Percentiles rank a stretch among this genome's conserved stretches.
Conservation (phyloP, 2,113 vertebrate species). For the Anthoscopus minutus region DNA sequence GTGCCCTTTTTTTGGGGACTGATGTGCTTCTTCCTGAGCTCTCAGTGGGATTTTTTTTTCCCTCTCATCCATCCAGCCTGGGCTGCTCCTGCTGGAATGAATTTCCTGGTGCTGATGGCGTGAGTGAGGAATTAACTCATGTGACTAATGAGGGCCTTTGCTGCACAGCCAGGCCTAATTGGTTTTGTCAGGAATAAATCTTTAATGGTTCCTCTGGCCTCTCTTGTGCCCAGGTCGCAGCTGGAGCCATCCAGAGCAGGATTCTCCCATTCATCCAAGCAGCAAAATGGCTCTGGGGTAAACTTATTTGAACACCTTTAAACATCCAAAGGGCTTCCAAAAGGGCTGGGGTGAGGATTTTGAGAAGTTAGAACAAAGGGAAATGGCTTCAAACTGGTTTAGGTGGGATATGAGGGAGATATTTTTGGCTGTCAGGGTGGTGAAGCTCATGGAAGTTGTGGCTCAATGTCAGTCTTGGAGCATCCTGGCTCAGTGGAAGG, state of each 20-base stretch:
- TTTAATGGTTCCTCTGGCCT: not conserved
- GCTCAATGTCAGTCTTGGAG: fast-evolving
- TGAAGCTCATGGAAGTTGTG: not conserved
- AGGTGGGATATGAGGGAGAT: not conserved
- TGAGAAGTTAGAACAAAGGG: not conserved
- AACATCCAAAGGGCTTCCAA: fast-evolving
- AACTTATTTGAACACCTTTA: not conserved
- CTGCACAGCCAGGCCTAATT: not conserved
- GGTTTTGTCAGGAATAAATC: not conserved
- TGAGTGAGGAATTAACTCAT: not conserved
- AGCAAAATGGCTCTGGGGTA: not conserved
- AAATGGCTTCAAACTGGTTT: not conserved
- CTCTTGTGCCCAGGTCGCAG: not conserved
- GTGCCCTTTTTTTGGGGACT: not conserved
- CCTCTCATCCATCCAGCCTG: not conserved
- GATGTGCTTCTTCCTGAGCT: not conserved
- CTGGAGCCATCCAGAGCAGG: not conserved
- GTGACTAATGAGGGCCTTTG: not conserved
- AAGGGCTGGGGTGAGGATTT: not conserved
- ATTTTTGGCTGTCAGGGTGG: not conserved
- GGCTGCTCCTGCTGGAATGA: not conserved
- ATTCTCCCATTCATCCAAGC: fast-evolving
- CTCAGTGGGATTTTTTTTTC: not conserved
- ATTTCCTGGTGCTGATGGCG: not conserved
- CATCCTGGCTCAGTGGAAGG: not conserved